Evolutionary conservation across 2,888 invertebrate genomes (phyloP), one percentile per base, ranked within the genome.

Genomic region (Desoria tigrina): DNA sequence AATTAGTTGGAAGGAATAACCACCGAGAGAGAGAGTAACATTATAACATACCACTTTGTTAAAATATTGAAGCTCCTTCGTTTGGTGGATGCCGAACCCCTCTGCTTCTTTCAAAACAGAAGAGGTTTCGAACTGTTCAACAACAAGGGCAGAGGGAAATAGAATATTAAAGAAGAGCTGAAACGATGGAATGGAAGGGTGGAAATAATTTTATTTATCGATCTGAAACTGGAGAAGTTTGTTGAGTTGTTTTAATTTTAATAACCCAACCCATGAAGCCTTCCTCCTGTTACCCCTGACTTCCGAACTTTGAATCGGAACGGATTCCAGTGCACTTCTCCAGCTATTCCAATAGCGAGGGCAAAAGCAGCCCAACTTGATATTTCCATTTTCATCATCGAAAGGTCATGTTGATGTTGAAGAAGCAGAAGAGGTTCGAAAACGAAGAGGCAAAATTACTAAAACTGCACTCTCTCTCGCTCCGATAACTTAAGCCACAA

Each of bases 231-330:
- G 4, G 51, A 51, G 51, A 51, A 51, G 24, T 51, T 51, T 26
- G 51, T 51, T 51, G 51, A 51, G 51, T 51, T 51, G 51, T 51
- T 51, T 51, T 51, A 51, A 51, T 51, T 51, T 51, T 51, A 51
- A 51, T 51, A 51, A 51, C 51, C 51, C 49, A 16, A 16, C 7
- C 23, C 23, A 24, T 51, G 51, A 26, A 32, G 32, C 6, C 6
- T 32, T 32, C 32, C 32, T 32, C 32, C 32, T 32, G 32, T 32
- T 32, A 32, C 6, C 32, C 32, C 32, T 32, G 11, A 32, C 4
- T 7, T 32, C 11, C 32, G 4, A 11, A 32, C 32, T 45, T 45
- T n/a, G 6, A 45, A 18, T 6, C 45, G 16, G 6, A 9, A 6
- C 4, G 6, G 45, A 45, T 18, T 45, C 45, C 6, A 45, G n/a